phyloP scores from a whole-genome alignment of 2,113 vertebrate species.

The Emydocephalus ijimae region DNA sequence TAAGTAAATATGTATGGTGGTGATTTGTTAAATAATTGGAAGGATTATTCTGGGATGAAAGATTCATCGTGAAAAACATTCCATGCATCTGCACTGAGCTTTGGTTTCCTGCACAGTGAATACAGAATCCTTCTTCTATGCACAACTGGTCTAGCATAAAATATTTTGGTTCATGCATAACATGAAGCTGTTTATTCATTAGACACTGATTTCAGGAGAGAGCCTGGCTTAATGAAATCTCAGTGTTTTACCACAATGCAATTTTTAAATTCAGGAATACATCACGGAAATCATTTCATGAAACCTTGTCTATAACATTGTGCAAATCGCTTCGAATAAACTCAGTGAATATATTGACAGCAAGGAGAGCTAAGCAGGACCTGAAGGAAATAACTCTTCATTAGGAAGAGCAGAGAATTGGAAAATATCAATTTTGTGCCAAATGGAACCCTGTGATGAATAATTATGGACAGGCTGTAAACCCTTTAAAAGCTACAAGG shows the following conservation, averaged over 20 bases:
- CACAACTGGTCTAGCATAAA: neutral
- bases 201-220: conserved; percentile 10
- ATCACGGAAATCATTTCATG: conserved; percentile 55
- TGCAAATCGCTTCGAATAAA: conserved; percentile 27
- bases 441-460: conserved; percentile 55
- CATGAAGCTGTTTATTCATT: conserved; percentile 32
- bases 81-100: neutral
- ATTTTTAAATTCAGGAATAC: conserved; percentile 49
- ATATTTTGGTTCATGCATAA: conserved; percentile 23
- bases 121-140: conserved; percentile 14
- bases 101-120: neutral
- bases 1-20: neutral
- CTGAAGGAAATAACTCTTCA: conserved; percentile 53
- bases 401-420: conserved; percentile 47
- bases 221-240: conserved; percentile 42
- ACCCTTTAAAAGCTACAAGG: conserved; percentile 63
- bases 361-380: conserved; percentile 12
- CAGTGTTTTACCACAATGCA: conserved; percentile 1
- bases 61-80: neutral
- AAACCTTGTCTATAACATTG: conserved; percentile 22
- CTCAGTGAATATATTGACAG: conserved; percentile 26
- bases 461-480: conserved; percentile 63
- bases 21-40: neutral
- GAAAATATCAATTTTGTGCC: conserved; percentile 55
- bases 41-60: neutral